These are phyloP conservation scores for Schlechtendalia chinensis DNA, from an alignment of 1,140 invertebrate genomes.

Conservation along the genomic window DNA sequence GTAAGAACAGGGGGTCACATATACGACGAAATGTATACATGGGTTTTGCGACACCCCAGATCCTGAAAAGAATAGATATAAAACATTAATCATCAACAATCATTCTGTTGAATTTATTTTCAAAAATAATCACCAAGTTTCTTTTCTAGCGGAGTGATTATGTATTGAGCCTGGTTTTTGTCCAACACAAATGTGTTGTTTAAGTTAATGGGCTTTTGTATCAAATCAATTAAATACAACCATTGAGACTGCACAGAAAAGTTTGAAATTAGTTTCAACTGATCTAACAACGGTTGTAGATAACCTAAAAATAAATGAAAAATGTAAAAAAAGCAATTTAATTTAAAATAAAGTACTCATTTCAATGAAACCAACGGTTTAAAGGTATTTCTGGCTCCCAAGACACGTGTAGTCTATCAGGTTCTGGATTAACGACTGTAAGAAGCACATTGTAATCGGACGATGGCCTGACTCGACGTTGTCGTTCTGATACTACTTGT, in stretches of 20 bases:
- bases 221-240: conserved; percentile 78
- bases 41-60: conserved; percentile 79
- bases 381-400: conserved; percentile 67
- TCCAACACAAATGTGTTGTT: conserved; percentile 60
- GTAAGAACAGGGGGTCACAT: conserved; percentile 70
- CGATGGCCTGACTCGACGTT: conserved; percentile 58
- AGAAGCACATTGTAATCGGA: conserved; percentile 73
- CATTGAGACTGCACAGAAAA: conserved; percentile 83
- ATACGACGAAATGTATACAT: conserved; percentile 80
- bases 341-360: conserved; percentile 29
- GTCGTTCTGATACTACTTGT: conserved; percentile 39
- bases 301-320: conserved; percentile 64
- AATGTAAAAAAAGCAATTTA: conserved; percentile 37
- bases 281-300: conserved; percentile 68
- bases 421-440: conserved; percentile 74
- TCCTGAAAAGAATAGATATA: conserved; percentile 40
- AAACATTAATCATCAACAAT: neutral
- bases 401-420: conserved; percentile 66
- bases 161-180: conserved; percentile 66
- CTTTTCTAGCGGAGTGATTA: conserved; percentile 80
- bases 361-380: conserved; percentile 58
- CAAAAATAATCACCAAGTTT: conserved; percentile 64
- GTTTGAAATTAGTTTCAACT: conserved; percentile 67
- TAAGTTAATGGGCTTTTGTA: conserved; percentile 62
- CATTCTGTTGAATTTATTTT: too few species aligned